Percentiles rank a stretch among this genome's conserved stretches.
Conservation (phyloP, 2,113 vertebrate genomes). For the Formicarius rufipectus region DNA sequence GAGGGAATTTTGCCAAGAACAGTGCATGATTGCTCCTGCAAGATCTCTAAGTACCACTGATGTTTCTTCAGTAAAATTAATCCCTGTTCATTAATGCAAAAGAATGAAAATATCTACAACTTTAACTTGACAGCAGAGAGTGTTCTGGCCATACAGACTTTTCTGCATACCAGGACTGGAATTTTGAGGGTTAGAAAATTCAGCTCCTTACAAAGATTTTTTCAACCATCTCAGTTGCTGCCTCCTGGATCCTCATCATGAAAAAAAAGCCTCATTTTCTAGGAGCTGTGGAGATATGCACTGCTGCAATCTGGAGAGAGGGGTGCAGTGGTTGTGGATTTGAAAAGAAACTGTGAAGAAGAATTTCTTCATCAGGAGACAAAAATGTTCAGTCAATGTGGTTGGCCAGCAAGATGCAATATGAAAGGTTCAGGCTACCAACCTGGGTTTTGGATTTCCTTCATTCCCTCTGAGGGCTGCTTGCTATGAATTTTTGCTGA, state of each 20-base stretch:
- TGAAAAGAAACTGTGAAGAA: not conserved
- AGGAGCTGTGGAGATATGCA: not conserved
- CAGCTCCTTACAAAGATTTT: not conserved
- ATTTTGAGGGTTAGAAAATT: not conserved
- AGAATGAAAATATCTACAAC: not conserved
- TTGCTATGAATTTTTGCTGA: not conserved
- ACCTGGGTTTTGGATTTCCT: not conserved
- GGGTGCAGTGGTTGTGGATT: rapidly evolving
- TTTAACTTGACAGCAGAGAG: not conserved
- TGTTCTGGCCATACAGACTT: not conserved
- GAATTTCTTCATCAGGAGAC: not conserved
- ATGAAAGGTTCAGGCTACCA: not conserved
- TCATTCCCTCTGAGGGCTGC: not conserved
- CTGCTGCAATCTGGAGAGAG: not conserved
- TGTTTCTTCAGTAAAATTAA: constrained; percentile 45
- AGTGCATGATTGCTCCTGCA: not conserved
- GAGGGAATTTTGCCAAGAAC: constrained; percentile 42
- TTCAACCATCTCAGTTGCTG: not conserved
- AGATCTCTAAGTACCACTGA: constrained; percentile 37
- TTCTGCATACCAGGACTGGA: not conserved
- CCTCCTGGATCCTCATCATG: not conserved
- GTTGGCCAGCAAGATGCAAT: not conserved
- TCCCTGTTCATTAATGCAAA: constrained; percentile 24
- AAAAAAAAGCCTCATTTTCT: not conserved
- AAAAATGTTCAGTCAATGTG: not conserved